A percentile compares a stretch with the other conserved stretches of the same genome.
Evolutionary conservation across 1,140 invertebrate genomes (phyloP).

Genomic region (Drosophila serrata): DNA sequence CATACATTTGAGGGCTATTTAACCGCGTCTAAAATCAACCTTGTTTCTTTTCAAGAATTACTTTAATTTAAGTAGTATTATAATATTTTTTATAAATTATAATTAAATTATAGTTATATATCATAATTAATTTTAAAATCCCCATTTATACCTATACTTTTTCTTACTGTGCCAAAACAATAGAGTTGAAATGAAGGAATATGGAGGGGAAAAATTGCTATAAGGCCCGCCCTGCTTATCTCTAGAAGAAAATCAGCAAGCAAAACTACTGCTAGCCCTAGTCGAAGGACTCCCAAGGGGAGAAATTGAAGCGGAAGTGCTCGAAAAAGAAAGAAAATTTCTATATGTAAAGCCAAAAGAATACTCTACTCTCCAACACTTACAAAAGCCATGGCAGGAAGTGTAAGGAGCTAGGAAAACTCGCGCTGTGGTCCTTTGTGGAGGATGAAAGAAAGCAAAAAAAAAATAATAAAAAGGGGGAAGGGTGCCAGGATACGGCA

Average conservation of each 20-base stretch:
- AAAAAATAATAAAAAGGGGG: too few relatives aligned
- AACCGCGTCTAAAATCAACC: too few relatives aligned
- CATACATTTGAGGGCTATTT: too few relatives aligned
- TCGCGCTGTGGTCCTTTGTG: constrained; percentile 24
- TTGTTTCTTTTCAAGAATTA: too few relatives aligned
- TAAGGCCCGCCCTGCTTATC: constrained; percentile 57
- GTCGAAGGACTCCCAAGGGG: constrained; percentile 16
- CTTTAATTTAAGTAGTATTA: background rate
- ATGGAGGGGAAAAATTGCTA: constrained; percentile 26
- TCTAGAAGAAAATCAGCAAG: constrained; percentile 58
- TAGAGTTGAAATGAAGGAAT: constrained; percentile 7
- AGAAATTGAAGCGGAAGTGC: constrained; percentile 61
- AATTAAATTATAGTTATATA: background rate
- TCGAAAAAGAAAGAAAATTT: constrained; percentile 37
- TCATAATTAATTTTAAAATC: too few relatives aligned
- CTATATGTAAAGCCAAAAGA: constrained; percentile 39
- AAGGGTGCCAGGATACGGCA: constrained; percentile 18
- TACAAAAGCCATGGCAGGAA: constrained; percentile 26
- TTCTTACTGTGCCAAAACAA: constrained; percentile 1
- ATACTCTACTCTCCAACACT: constrained; percentile 17
- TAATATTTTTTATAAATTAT: background rate
- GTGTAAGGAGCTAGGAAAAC: constrained; percentile 22
- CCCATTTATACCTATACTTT: too few relatives aligned
- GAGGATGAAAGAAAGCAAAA: constrained; percentile 2
- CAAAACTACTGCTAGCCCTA: constrained; percentile 15